Evolutionary conservation across 1,140 invertebrate species (phyloP), one percentile per base, ranked within the genome.

Genomic region (Tachypleus tridentatus): DNA sequence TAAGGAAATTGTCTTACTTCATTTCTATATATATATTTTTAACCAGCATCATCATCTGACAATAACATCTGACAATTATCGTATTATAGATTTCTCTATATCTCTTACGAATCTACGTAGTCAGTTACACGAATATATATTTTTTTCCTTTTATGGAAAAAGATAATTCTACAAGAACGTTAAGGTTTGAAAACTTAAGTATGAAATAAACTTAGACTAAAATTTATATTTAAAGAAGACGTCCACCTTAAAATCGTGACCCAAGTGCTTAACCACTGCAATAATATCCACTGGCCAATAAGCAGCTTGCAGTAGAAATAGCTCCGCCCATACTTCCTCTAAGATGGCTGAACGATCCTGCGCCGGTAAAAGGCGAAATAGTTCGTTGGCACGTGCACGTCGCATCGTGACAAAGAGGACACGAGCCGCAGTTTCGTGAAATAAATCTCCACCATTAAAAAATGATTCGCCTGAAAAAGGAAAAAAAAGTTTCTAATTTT

Each of bases 271-370:
- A 11, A 64, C 67, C 5, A 68, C 61, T 4, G 58, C 51, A 7
- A 68, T 49, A 47, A 69, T 64, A 59, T 69, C 68, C 4, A 69
- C 64, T n/a, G 68, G 68, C 68, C 68, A 88, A 73, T 92, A 88
- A 2, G 88, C 86, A 4, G 88, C 85, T 29, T 85, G 89, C 4
- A 93, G 73, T 0, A 93, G 80, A 73, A 92, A 93, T n/a, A 93
- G 75, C 72, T 92, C 89, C 65, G 82, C 84, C 90, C 91, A 93
- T 47, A 85, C 84, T 70, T 86, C 85, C 65, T 87, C 84, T 52
- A 93, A 76, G 10, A 93, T 78, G 57, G 82, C 78, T 3, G 82
- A 81, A 73, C 91, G 87, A 67, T 91, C 88, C 57, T 79, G 76
- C 50, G 80, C 80, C 3, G 84, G 82, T 29, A 91, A 74, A 75